Evolutionary conservation across 2,888 invertebrate species (phyloP), one percentile per base, ranked within the genome.

Genomic region (Rhogogaster chlorosoma): DNA sequence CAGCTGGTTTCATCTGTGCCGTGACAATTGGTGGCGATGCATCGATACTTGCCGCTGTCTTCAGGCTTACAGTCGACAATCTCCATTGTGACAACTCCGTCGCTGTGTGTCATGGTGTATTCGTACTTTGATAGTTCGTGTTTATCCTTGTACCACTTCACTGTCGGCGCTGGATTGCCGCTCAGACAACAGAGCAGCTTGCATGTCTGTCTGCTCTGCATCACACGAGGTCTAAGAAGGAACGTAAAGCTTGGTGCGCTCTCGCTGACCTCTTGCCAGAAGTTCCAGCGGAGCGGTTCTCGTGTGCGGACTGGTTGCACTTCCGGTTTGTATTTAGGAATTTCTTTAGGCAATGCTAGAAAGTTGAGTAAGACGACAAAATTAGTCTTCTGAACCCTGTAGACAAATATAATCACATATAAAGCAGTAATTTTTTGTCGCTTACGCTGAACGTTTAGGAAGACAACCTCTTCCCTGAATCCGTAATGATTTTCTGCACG

Each of bases 61-160:
- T 97, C 97, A 0, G 98, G 97, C 90, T 97, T 96, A 93, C 99
- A 99, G 94, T 98, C 98, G 88, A 98, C 96, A 90, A 99, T 99
- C 95, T 99, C 99, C 94, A 99, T 96, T 0, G 99, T 98, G 84
- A 99, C 97, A 73, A 99, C 99, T 89, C 99, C 99, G 93, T 99
- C 98, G 3, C 98, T 96, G 92, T 97, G 96, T 5, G 97, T 96
- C 96, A 99, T 98, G 84, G 98, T 96, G 94, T 98, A 99, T 90
- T 99, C 98, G 92, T 97, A 97, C 93, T 97, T 98, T 85, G 96
- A 97, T 42, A 99, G 95, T 94, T 99, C 99, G 77, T 96, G 96
- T 88, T 97, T 97, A 92, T 99, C 99, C 94, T 99, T 99, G 95
- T 93, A 97, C 97, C 97, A 97, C 93, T 97, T 97, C 87, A 99